phyloP scores from a whole-genome alignment of 2,797 vertebrate genomes.

The Cyclopterus lumpus region DNA sequence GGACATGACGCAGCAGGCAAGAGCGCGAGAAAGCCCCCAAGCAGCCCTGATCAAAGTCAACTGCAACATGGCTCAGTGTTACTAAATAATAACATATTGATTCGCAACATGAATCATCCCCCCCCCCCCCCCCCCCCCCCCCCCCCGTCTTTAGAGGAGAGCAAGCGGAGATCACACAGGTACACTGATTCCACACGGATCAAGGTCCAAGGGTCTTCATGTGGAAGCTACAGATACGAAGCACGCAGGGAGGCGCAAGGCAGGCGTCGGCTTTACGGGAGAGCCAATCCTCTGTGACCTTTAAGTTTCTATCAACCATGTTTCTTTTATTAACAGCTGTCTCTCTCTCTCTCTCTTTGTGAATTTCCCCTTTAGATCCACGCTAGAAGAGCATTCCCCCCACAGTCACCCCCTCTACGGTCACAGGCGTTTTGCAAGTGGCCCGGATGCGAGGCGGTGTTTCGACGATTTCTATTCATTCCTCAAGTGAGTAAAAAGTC shows the following conservation, averaged over 20 bases:
- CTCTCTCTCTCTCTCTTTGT: conserved; percentile 33
- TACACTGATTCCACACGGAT: conserved; percentile 49
- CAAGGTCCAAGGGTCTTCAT: conserved; percentile 26
- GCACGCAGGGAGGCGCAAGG: conserved; percentile 10
- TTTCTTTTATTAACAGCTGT: conserved; percentile 18
- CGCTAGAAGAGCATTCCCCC: conserved; percentile 90
- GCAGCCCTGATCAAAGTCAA: conserved; percentile 87
- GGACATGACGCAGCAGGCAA: conserved; percentile 82
- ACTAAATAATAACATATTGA: conserved; percentile 90
- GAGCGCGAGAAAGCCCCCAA: conserved; percentile 76
- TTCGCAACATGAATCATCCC: conserved; percentile 67
- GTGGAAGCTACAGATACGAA: conserved; percentile 22
- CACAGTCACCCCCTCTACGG: conserved; percentile 96
- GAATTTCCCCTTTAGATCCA: conserved; percentile 80
- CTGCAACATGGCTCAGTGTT: conserved; percentile 84
- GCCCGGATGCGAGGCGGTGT: conserved; percentile 98
- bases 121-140: no score
- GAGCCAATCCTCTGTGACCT: not conserved
- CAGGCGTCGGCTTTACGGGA: conserved; percentile 14
- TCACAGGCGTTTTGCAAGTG: conserved; percentile 99
- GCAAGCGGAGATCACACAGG: conserved; percentile 58
- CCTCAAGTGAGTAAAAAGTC: conserved; percentile 91
- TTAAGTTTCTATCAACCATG: not conserved
- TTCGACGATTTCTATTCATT: conserved; percentile 98
- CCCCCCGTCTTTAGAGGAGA: conserved; percentile 43